Percentiles rank a stretch among this genome's conserved stretches.
Evolutionary conservation across 2,797 vertebrate species (phyloP).

Genomic region (Acanthornis magna): DNA sequence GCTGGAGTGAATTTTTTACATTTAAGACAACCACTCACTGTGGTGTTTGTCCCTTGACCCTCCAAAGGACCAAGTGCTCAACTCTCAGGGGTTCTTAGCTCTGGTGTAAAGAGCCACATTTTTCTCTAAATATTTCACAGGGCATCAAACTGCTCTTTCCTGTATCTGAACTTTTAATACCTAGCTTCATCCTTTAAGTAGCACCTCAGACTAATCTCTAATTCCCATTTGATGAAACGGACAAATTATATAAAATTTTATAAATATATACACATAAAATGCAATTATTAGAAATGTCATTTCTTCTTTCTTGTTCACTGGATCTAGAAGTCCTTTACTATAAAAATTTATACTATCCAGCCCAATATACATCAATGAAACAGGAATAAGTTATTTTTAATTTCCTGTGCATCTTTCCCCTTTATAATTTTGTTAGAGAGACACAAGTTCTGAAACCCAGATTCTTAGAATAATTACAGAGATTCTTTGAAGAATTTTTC

Average conservation of each 20-base stretch:
- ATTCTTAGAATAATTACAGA: not conserved
- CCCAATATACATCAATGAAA: not conserved
- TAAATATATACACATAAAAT: not conserved
- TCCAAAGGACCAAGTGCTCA: not conserved
- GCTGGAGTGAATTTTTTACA: not conserved
- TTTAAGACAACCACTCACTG: not conserved
- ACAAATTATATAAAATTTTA: not conserved
- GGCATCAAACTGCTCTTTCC: not conserved
- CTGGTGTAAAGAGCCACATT: not conserved
- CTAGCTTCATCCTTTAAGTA: not conserved
- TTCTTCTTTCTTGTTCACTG: not conserved
- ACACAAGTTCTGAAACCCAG: not conserved
- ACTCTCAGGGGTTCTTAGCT: accelerated
- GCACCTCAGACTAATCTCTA: not conserved
- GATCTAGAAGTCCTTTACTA: not conserved
- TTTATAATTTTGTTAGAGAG: not conserved
- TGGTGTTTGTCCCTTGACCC: not conserved
- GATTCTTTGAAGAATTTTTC: not conserved
- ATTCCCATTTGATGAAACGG: not conserved
- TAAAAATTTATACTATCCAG: not conserved
- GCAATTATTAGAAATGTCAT: not conserved
- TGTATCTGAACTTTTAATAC: not conserved
- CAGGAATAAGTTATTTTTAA: not conserved
- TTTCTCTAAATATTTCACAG: not conserved
- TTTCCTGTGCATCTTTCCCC: not conserved